Conservation (phyloP, 2,113 vertebrate species). For the Ondatra zibethicus region DNA sequence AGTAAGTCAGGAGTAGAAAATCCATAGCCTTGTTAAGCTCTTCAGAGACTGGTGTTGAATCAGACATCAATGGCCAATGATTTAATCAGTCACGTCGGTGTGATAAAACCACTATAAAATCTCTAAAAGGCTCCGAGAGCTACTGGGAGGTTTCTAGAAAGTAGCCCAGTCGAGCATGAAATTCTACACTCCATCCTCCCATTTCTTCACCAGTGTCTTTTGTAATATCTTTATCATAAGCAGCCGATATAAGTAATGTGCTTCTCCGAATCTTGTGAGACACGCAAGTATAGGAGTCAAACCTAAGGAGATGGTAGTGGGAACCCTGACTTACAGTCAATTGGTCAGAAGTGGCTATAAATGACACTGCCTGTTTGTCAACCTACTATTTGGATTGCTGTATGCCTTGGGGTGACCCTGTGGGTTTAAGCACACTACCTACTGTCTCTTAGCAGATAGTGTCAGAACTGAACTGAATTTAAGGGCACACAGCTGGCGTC, state of each 20-base stretch:
- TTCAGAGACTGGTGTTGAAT: background rate
- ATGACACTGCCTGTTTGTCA: background rate
- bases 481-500: background rate
- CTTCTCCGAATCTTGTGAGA: background rate
- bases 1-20: background rate
- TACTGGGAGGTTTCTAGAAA: background rate
- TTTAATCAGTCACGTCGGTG: conserved; percentile 1
- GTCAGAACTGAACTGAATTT: background rate
- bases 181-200: background rate
- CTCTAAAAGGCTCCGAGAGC: background rate
- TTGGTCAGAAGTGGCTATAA: background rate
- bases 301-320: background rate
- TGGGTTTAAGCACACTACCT: background rate
- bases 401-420: background rate
- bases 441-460: background rate
- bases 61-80: background rate
- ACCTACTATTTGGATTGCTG: background rate
- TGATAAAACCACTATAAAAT: background rate
- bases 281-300: background rate
- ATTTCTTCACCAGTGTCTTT: background rate
- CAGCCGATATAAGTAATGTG: background rate
- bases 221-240: background rate
- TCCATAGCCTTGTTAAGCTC: conserved; percentile 9
- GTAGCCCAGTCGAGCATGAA: background rate
- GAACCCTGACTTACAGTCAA: background rate